Evolutionary conservation across 2,113 vertebrate genomes (phyloP).

Genomic region (Anhinga anhinga): DNA sequence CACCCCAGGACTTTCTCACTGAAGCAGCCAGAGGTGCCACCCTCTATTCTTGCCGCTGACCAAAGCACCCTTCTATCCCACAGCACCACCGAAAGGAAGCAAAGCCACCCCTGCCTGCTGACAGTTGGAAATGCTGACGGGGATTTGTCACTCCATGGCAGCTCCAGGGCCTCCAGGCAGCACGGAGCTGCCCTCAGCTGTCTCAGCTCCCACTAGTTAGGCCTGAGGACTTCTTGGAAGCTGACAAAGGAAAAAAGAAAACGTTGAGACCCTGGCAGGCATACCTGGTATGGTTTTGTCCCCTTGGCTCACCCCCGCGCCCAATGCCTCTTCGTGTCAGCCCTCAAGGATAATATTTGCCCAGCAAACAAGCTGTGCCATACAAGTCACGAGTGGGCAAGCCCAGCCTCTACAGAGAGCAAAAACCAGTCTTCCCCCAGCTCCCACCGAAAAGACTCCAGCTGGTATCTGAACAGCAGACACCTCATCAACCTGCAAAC

Average conservation of each 20-base stretch:
- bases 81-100: neutral
- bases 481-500: neutral
- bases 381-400: neutral
- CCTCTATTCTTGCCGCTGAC: neutral
- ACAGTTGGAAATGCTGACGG: neutral
- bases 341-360: slow-evolving; percentile 3
- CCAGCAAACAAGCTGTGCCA: neutral
- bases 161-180: neutral
- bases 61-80: neutral
- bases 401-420: neutral
- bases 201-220: neutral
- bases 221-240: neutral
- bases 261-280: neutral
- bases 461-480: neutral
- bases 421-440: neutral
- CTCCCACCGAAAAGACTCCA: neutral
- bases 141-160: neutral
- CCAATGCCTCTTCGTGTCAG: neutral
- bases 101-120: neutral
- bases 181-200: neutral
- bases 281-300: neutral
- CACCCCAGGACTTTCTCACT: neutral
- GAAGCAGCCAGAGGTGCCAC: neutral
- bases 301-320: neutral
- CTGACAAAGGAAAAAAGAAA: neutral